Evolutionary conservation across 2,113 vertebrate genomes (phyloP), one percentile per base, ranked within the genome.

Genomic region (Corythornis cristatus): DNA sequence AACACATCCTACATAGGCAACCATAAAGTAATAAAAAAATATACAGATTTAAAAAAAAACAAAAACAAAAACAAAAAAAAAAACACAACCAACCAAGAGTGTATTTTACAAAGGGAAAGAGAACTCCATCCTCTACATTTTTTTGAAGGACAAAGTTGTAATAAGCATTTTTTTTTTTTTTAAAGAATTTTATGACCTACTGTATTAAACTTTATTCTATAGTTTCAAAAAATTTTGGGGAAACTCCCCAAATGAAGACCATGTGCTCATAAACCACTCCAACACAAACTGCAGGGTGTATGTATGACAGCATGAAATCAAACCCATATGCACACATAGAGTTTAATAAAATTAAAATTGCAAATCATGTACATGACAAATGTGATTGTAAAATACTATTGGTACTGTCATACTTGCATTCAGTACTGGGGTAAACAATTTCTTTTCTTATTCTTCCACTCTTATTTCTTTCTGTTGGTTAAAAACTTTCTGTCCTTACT

Each of bases 301-400:
- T 18, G 22, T 68, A 65, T 56, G 95, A 83, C 92, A 96, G 92
- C 50, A 37, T 6, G 23, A 93, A 96, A 96, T 92, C 81, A 93
- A 95, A 93, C 21, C 93, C 93, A 96, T 8, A 26, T 91, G 93
- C 43, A 85, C 86, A 51, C 46, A 56, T 0, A 88, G 71, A 15
- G 86, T 89, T 94, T 5, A 43, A 66, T 17, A 25, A 91, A 92
- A 96, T 95, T 92, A 95, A 92, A 93, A 94, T 53, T 96, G 94
- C 91, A 96, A 95, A 95, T 93, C 89, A 85, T 40, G 56, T 64
- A 88, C 82, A 71, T 61, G 94, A 93, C 89, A 91, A 93, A 92
- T 8, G 45, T 10, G 84, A 92, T 16, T 92, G 89, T 79, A 92
- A 92, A 92, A 73, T 21, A 62, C 50, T 58, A 46, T 70, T 42